Base-by-base conservation (phyloP, 2,888 invertebrate genomes). In the Catocala fraxini region DNA sequence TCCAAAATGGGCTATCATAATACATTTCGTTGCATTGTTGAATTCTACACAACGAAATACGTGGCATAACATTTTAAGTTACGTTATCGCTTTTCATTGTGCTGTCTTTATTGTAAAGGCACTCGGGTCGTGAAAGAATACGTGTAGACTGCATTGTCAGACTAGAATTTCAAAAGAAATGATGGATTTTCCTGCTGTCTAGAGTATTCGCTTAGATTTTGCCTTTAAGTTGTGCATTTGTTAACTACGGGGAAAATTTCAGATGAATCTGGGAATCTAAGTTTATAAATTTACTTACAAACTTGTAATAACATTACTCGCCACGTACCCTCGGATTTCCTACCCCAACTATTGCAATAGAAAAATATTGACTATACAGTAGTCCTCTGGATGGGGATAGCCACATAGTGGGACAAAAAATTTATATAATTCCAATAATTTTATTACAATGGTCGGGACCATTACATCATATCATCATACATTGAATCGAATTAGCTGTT, bases 91-190 rank as follows among this genome's bases (percentile, higher is more conserved):
- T 56, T 51, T 58, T 58, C 55, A 56, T 33, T 65, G 56, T 49
- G 51, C 7, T 25, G 46, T 52, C 48, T 48, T 10, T 47, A 46
- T 65, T 65, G 45, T 51, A 34, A 41, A 39, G 47, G 11, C 53
- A 60, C 48, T 62, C 25, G 12, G 54, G 15, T 52, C 39, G 25
- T 56, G 42, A 51, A 56, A 60, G 33, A 48, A 65, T 42, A 56
- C 55, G 25, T 25, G 25, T 3, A 47, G 15, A 0, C 13, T 13
- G 39, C 53, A 58, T 59, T 46, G 15, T 15, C 42, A 55, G 9
- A 58, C 9, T 2, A 42, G 25, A 43, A 65, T 52, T 71, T 71
- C 57, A 59, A 71, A 71, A 51, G 47, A 42, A 55, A 59, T 61
- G 43, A 45, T 13, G 13, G 11, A 42, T 11, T 39, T 42, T 11